Base-by-base conservation (phyloP, 2,113 vertebrate species). In the Meleagris gallopavo region DNA sequence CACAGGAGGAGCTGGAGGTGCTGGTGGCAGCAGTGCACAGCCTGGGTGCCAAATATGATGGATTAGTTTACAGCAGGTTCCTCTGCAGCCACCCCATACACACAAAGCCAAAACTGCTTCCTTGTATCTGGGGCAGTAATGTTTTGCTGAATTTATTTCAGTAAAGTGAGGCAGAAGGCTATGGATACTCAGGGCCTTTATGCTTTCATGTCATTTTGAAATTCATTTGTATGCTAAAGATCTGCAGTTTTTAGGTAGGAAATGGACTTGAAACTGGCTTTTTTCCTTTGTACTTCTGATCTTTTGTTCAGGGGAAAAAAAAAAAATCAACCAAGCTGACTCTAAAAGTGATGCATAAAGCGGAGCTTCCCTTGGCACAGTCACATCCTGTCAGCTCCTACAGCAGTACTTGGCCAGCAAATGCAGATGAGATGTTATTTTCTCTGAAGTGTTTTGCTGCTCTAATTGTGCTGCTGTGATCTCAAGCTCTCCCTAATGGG, bases 1-100 rank as follows among this genome's bases (percentile, higher is more conserved):
- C 25, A 25, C 0, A 0, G 3, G 3, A 41, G 71, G n/a, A 40
- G 5, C 46, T 75, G 71, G 22, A 10, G 17, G 66, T 20, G 5
- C 24, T 67, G 50, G 3, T 66, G 74, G 25, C 57, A 61, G 75
- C 25, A 55, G 27, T 27, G 25, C 50, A 54, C 45, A 21, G 45
- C 19, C 45, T 24, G 11, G 48, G 48, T 73, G 48, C 54, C 52
- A 24, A 73, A 15, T 34, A 45, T 32, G 48, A 21, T 9, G 43
- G n/a, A 5, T 54, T 25, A 22, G 21, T 40, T 50, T 79, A 41
- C 41, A 54, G 12, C 14, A 7, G 3, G 8, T 71, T 91, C 25
- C 40, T 80, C 45, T 62, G 77, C 41, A 61, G 41, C 48, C 67
- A 7, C 27, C 16, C 22, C 18, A 1, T 29, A 1, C 18, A n/a